phyloP scores from a whole-genome alignment of 1,140 invertebrate genomes.

The Bilobella aurantiaca region DNA sequence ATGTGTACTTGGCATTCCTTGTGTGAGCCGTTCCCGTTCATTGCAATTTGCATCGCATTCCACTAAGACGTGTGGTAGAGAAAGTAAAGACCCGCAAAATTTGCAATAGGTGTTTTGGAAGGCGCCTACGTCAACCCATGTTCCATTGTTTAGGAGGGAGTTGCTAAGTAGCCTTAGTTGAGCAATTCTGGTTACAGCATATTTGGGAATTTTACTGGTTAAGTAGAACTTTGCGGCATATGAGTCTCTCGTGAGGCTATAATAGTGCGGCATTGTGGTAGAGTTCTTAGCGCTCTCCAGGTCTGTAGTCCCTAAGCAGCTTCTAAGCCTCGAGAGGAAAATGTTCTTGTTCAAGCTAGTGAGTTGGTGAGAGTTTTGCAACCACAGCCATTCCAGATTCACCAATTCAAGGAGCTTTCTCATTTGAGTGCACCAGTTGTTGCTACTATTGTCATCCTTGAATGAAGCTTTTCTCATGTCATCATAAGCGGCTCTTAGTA shows the following conservation, averaged over 20 bases:
- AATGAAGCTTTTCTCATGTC: not conserved
- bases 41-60: no score
- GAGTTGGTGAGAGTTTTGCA: not conserved
- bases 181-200: not conserved
- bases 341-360: not conserved
- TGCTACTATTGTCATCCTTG: not conserved
- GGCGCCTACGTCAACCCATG: not conserved
- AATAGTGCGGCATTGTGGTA: not conserved
- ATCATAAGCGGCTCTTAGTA: not conserved
- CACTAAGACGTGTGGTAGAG: not conserved
- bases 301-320: not conserved
- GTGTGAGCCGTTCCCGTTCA: no score
- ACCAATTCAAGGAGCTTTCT: not conserved
- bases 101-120: not conserved
- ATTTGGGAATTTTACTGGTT: not conserved
- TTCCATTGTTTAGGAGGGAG: not conserved
- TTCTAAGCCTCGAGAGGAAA: not conserved
- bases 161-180: not conserved
- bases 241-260: not conserved
- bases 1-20: no score
- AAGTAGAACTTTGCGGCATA: not conserved
- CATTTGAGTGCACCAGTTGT: not conserved
- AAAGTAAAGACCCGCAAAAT: not conserved
- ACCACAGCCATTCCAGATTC: not conserved
- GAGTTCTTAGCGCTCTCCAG: not conserved